Evolutionary conservation across 2,797 vertebrate species (phyloP).

Genomic region (Rhynchotus rufescens): DNA sequence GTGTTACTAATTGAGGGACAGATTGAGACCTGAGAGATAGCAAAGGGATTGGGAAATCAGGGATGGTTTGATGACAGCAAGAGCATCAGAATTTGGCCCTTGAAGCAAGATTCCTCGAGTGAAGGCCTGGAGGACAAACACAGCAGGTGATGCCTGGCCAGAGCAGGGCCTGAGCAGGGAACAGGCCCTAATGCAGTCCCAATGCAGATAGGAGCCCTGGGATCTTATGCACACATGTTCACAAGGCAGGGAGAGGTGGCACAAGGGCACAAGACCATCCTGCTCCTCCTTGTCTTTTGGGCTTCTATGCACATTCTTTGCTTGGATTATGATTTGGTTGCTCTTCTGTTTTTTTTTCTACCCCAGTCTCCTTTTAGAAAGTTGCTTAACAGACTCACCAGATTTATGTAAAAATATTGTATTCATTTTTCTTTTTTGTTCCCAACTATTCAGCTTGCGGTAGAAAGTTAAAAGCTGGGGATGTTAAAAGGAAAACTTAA

Average conservation of each 20-base stretch:
- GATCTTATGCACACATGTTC: background rate
- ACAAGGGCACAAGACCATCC: background rate
- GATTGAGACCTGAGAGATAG: background rate
- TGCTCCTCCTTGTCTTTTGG: accelerated
- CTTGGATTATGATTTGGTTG: background rate
- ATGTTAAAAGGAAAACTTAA: background rate
- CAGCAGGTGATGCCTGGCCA: background rate
- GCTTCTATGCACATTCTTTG: background rate
- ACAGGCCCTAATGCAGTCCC: background rate
- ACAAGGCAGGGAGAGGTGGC: background rate
- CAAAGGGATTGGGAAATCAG: background rate
- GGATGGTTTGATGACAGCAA: background rate
- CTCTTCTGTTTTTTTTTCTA: background rate
- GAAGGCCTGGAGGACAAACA: conserved; percentile 39
- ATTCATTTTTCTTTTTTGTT: background rate
- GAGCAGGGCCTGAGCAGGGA: conserved; percentile 12
- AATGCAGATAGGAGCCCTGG: background rate
- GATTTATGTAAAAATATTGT: background rate
- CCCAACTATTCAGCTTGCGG: background rate
- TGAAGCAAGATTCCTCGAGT: conserved; percentile 31
- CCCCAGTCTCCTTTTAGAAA: background rate
- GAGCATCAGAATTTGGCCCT: conserved; percentile 13
- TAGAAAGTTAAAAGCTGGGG: background rate
- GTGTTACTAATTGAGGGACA: background rate
- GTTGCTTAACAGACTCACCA: background rate